These are phyloP conservation scores for Myoxocephalus aenaeus DNA, from an alignment of 2,797 vertebrate genomes.

Conservation along the genomic window DNA sequence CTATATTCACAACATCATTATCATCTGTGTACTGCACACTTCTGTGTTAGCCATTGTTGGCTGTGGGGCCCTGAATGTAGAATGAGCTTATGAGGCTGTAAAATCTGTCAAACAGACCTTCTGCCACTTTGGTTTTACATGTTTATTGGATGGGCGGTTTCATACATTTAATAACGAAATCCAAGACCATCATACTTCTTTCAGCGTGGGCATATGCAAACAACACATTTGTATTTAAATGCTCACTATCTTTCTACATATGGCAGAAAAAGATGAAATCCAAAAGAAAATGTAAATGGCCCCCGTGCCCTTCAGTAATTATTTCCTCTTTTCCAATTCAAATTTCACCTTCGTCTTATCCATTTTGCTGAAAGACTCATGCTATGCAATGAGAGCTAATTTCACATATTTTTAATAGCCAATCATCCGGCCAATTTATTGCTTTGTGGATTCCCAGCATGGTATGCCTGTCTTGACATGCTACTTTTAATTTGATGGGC, in stretches of 20 bases:
- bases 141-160: constrained; percentile 44
- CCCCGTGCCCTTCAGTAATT: constrained; percentile 47
- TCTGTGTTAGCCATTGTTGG: constrained; percentile 64
- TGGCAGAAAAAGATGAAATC: constrained; percentile 10
- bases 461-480: constrained; percentile 46
- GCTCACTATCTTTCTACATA: background rate
- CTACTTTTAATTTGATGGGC: constrained; percentile 63
- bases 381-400: constrained; percentile 68
- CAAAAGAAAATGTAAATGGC: constrained; percentile 46
- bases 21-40: constrained; percentile 67
- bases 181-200: background rate
- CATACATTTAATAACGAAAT: constrained; percentile 28
- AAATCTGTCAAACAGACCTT: constrained; percentile 58
- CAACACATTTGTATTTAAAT: background rate
- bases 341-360: constrained; percentile 57
- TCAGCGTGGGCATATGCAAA: background rate
- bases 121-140: constrained; percentile 28
- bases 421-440: constrained; percentile 68
- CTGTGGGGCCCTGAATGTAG: constrained; percentile 35
- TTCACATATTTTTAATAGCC: constrained; percentile 66
- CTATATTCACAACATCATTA: constrained; percentile 78
- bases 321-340: constrained; percentile 36
- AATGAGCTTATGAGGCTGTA: constrained; percentile 57
- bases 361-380: constrained; percentile 56
- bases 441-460: constrained; percentile 62